Conservation (phyloP, 2,888 invertebrate species). For the Ophion costatus region DNA sequence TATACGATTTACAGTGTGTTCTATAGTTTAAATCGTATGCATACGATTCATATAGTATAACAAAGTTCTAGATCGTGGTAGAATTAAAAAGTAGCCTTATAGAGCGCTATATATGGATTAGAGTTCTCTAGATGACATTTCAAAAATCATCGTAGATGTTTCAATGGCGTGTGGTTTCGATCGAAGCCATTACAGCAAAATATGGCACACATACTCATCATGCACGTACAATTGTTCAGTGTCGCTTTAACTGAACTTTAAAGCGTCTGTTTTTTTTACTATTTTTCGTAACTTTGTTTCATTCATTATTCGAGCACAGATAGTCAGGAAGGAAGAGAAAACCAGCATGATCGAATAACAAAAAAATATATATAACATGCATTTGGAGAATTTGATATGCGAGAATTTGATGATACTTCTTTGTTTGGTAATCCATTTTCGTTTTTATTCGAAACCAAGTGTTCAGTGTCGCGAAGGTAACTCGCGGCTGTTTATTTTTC, state of each 20-base stretch:
- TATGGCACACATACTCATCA: not conserved
- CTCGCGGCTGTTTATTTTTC: too few species aligned
- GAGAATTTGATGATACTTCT: too few species aligned
- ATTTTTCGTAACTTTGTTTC: not conserved
- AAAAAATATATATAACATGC: not conserved
- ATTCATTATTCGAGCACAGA: not conserved
- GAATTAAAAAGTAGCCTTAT: not conserved
- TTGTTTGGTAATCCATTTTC: too few species aligned
- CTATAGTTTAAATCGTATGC: not conserved
- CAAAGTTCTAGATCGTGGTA: conserved; percentile 18
- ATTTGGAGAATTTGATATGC: not conserved
- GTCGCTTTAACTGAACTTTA: not conserved
- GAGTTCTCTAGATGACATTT: not conserved
- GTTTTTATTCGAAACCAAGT: too few species aligned
- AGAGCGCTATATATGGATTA: not conserved
- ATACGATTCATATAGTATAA: not conserved
- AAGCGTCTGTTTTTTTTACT: not conserved
- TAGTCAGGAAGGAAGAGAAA: not conserved
- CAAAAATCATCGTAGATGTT: conserved; percentile 18
- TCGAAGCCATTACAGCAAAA: conserved; percentile 18
- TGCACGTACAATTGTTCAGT: conserved; percentile 21
- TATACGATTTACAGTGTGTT: not conserved
- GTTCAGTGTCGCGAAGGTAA: too few species aligned
- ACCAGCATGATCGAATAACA: not conserved
- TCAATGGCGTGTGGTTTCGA: conserved; percentile 11